phyloP scores from a whole-genome alignment of 2,888 invertebrate genomes.

The Caenorhabditis sp. region DNA sequence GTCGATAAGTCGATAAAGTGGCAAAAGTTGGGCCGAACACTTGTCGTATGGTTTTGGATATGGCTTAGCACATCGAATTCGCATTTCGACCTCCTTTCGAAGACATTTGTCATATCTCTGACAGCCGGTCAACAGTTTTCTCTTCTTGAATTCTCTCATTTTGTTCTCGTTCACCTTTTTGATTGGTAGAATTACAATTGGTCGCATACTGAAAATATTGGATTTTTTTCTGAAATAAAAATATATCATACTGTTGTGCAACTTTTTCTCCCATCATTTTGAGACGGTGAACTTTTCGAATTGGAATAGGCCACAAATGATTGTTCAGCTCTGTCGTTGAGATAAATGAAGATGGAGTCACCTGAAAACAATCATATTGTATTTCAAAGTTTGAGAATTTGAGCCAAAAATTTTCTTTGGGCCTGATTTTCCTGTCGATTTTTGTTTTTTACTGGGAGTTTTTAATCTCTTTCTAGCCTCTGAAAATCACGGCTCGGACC shows the following conservation, averaged over 20 bases:
- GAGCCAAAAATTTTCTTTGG: background rate
- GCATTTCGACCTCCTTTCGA: slow-evolving; percentile 29
- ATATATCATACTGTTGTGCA: slow-evolving; percentile 15
- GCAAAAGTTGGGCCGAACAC: slow-evolving; percentile 33
- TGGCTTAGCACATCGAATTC: slow-evolving; percentile 25
- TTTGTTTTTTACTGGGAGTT: no score
- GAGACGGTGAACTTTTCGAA: slow-evolving; percentile 17
- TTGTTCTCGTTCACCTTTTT: slow-evolving; percentile 27
- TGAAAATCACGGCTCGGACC: no score
- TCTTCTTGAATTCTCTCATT: slow-evolving; percentile 23
- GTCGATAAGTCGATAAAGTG: slow-evolving; percentile 32
- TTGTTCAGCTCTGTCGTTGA: slow-evolving; percentile 30
- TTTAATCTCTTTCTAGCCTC: no score
- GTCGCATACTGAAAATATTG: slow-evolving; percentile 18
- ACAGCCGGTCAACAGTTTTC: slow-evolving; percentile 21
- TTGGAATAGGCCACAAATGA: slow-evolving; percentile 36
- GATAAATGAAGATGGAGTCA: slow-evolving; percentile 29
- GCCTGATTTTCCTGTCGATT: no score
- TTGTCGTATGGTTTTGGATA: slow-evolving; percentile 32
- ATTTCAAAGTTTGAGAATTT: background rate
- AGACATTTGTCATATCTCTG: slow-evolving; percentile 35
- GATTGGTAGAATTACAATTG: slow-evolving; percentile 32
- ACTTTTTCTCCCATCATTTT: slow-evolving; percentile 35
- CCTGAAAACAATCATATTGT: slow-evolving; percentile 8
- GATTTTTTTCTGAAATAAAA: background rate